Evolutionary conservation across 2,113 vertebrate genomes (phyloP), one percentile per base, ranked within the genome.

Genomic region (Cepphus grylle): DNA sequence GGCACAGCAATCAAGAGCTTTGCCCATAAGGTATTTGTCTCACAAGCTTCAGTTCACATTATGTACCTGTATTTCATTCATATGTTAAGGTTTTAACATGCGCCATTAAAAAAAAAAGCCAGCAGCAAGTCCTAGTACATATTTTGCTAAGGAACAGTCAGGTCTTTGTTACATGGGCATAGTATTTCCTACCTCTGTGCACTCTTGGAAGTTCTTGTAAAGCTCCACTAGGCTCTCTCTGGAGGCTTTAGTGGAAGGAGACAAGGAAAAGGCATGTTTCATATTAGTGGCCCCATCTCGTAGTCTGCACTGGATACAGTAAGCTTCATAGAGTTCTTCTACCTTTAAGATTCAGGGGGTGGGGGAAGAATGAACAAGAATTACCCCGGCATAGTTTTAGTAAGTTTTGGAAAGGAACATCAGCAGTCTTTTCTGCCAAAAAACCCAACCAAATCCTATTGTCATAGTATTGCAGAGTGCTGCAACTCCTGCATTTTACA

Each of bases 301-400:
- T 76, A 99, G 97, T 53, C 99, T 97, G 98, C 99, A 99, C 97
- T 99, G 99, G 94, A 99, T 98, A 55, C 99, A 99, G 25, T 99
- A 99, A 6, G 98, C 98, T 96, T 99, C 99, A 30, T 99, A 99
- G n/a, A 99, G 98, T 91, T 99, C 99, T 30, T 99, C 99, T 49
- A 99, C 99, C 99, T 99, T 91, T 2, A 77, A 43, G 34, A 62
- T 95, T 81, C 38, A 27, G 6, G 7, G 16, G 8, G 8, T 0
- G 15, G 40, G 45, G 4, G 16, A 38, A 96, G 38, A 69, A 77
- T 11, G 21, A 59, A 16, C 56, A 84, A 74, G 5, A 58, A n/a
- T 94, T 76, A 95, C 12, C 36, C 34, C 3, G 4, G 11, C 47
- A 62, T 0, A 19, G 26, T 12, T 90, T 50, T 15, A 69, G 8